Conservation (phyloP, 1,140 invertebrate genomes). For the Drosophila rhopaloa region DNA sequence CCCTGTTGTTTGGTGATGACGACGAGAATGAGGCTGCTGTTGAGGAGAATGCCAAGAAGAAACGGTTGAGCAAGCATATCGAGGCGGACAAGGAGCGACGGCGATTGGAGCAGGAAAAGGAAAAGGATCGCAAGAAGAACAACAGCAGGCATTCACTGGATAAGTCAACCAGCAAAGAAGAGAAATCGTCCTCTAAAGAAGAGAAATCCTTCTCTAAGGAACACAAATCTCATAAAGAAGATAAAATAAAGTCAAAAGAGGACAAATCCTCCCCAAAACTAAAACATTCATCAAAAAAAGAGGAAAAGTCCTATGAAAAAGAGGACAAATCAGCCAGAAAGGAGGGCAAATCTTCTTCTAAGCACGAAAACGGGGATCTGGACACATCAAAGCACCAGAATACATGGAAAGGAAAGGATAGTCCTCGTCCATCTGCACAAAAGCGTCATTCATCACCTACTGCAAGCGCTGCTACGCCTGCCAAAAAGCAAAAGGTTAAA, state of each 20-base stretch:
- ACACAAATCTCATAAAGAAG: conserved; percentile 5
- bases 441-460: conserved; percentile 50
- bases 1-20: conserved; percentile 86
- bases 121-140: conserved; percentile 40
- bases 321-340: not conserved
- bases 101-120: conserved; percentile 53
- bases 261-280: conserved; percentile 1
- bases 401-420: conserved; percentile 1
- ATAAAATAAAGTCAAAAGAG: not conserved
- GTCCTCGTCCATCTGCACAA: conserved; percentile 17
- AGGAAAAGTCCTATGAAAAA: conserved; percentile 1
- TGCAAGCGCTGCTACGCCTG: conserved; percentile 21
- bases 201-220: not conserved
- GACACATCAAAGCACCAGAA: conserved; percentile 4
- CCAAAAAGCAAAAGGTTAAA: conserved; percentile 49
- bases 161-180: not conserved
- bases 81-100: conserved; percentile 84
- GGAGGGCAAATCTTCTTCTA: not conserved
- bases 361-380: not conserved
- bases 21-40: conserved; percentile 62
- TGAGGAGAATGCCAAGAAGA: conserved; percentile 43
- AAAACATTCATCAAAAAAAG: not conserved
- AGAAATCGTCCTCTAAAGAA: conserved; percentile 9
- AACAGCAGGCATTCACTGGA: conserved; percentile 51
- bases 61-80: conserved; percentile 84